A percentile compares a stretch with the other conserved stretches of the same genome.
Conservation (phyloP, 1,140 invertebrate genomes). For the Steinernema khuongi region DNA sequence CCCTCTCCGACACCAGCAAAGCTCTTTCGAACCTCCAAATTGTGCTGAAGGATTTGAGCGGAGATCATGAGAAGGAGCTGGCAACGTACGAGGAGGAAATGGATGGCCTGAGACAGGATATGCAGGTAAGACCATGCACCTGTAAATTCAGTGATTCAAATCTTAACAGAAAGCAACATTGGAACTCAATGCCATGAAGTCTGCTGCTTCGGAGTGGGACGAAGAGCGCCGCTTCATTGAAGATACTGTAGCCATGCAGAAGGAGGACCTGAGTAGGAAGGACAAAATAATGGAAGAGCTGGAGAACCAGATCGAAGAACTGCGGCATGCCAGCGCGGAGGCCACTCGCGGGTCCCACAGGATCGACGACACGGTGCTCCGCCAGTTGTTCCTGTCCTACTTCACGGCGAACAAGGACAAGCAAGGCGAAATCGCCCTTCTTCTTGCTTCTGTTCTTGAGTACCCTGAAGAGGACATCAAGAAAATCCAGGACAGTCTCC, state of each 20-base stretch:
- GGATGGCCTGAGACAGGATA: not conserved
- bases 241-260: slow-evolving; percentile 23
- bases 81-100: slow-evolving; percentile 11
- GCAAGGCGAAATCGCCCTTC: slow-evolving; percentile 31
- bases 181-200: slow-evolving; percentile 11
- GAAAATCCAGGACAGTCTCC: not conserved
- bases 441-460: slow-evolving; percentile 32
- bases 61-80: slow-evolving; percentile 30
- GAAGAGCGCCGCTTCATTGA: slow-evolving; percentile 26
- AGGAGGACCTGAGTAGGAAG: slow-evolving; percentile 20
- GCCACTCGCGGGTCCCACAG: slow-evolving; percentile 4
- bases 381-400: slow-evolving; percentile 34
- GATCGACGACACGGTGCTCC: slow-evolving; percentile 31
- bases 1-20: slow-evolving; percentile 12
- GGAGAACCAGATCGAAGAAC: slow-evolving; percentile 31
- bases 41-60: slow-evolving; percentile 27
- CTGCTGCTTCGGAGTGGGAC: slow-evolving; percentile 21
- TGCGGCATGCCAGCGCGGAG: slow-evolving; percentile 11
- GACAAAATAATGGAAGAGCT: slow-evolving; percentile 35
- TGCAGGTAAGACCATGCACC: not conserved
- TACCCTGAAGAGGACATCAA: slow-evolving; percentile 33
- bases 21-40: slow-evolving; percentile 28
- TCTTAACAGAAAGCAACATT: not conserved
- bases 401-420: slow-evolving; percentile 31
- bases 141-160: slow-evolving; percentile 10